Evolutionary conservation across 2,888 invertebrate species (phyloP).

Genomic region (Drosophila birchii): DNA sequence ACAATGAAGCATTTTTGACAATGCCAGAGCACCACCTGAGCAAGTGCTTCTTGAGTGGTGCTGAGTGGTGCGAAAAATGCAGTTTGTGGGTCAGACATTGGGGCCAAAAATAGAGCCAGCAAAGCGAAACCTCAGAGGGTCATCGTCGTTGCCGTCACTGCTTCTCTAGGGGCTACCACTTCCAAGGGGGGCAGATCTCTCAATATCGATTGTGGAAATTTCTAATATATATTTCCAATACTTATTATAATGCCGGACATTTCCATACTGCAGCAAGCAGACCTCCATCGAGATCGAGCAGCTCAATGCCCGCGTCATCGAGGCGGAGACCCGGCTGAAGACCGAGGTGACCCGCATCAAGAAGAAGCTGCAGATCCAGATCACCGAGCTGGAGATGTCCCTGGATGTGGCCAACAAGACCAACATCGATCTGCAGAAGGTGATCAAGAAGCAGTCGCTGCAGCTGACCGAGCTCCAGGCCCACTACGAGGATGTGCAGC

Average conservation of each 20-base stretch:
- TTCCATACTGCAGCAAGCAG: slow-evolving; percentile 91
- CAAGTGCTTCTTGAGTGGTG: slow-evolving; percentile 39
- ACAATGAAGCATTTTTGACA: slow-evolving; percentile 68
- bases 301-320: slow-evolving; percentile 96
- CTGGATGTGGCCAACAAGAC: slow-evolving; percentile 99
- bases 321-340: slow-evolving; percentile 98
- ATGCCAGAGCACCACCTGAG: slow-evolving; percentile 60
- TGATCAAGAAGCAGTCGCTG: slow-evolving; percentile 98
- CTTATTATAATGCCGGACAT: neutral
- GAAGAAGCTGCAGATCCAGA: slow-evolving; percentile 99
- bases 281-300: slow-evolving; percentile 99
- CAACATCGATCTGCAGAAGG: slow-evolving; percentile 98
- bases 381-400: slow-evolving; percentile 97
- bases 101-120: slow-evolving; percentile 77
- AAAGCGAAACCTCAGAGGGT: slow-evolving; percentile 39
- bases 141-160: slow-evolving; percentile 15
- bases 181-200: slow-evolving; percentile 31
- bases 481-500: slow-evolving; percentile 98
- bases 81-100: slow-evolving; percentile 75
- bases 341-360: slow-evolving; percentile 98
- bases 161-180: slow-evolving; percentile 49
- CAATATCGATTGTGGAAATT: neutral
- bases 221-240: neutral
- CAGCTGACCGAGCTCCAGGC: slow-evolving; percentile 96
- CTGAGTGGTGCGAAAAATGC: slow-evolving; percentile 62